Percentiles rank a stretch among this genome's conserved stretches.
These are phyloP conservation scores for Triops cancriformis DNA, from an alignment of 1,140 invertebrate species.

Conservation along the genomic window DNA sequence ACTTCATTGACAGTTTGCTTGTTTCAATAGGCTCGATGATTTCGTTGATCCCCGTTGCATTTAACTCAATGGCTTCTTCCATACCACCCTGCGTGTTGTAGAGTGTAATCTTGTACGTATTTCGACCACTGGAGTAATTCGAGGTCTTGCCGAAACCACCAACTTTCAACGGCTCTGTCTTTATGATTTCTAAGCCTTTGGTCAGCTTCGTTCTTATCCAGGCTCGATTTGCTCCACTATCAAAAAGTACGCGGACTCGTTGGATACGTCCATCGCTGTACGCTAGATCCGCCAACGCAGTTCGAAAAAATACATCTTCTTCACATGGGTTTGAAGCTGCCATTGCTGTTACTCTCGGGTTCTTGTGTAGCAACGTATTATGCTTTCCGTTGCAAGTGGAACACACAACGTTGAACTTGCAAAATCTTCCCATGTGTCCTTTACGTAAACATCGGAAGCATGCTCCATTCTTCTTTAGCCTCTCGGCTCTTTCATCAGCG, in stretches of 20 bases:
- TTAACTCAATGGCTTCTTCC: not conserved
- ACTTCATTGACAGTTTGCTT: not conserved
- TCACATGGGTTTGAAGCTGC: not conserved
- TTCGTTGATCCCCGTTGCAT: not conserved
- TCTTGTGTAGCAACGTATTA: not conserved
- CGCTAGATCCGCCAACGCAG: not conserved
- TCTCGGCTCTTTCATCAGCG: not conserved
- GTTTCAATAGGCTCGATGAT: not conserved
- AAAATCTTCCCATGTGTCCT: not conserved
- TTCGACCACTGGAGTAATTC: not conserved
- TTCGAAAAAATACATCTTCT: not conserved
- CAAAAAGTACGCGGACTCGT: not conserved
- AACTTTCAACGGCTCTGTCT: not conserved
- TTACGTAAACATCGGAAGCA: not conserved
- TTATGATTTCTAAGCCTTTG: not conserved
- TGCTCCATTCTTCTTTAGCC: not conserved
- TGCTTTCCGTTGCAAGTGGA: not conserved
- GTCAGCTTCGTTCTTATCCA: not conserved
- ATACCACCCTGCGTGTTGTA: not conserved
- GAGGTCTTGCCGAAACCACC: not conserved
- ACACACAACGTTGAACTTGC: not conserved
- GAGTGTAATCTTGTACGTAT: not conserved
- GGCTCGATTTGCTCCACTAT: not conserved
- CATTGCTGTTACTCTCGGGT: not conserved
- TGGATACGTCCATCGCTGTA: not conserved